Evolutionary conservation across 1,140 invertebrate species (phyloP).

Genomic region (Scylla paramamosain): DNA sequence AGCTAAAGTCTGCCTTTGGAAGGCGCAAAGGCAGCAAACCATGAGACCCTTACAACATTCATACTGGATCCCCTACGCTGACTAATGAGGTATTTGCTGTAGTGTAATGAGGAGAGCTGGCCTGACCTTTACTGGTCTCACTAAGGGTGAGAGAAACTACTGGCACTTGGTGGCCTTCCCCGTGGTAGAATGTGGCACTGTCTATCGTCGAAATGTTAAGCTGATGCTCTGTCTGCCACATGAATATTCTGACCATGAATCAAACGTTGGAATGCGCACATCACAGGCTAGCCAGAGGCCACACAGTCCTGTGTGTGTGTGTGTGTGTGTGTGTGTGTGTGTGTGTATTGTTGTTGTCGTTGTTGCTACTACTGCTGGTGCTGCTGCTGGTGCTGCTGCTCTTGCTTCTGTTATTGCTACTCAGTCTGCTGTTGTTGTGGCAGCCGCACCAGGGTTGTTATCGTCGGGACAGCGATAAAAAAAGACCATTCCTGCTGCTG

Average conservation of each 20-base stretch:
- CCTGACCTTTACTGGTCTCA: not conserved
- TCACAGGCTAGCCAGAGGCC: not conserved
- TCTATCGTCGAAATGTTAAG: slow-evolving; percentile 14
- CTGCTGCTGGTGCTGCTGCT: too few species aligned
- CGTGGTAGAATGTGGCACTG: not conserved
- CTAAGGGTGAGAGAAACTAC: not conserved
- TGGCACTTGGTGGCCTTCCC: not conserved
- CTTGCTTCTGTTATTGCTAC: too few species aligned
- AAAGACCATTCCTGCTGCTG: too few species aligned
- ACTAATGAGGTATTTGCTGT: not conserved
- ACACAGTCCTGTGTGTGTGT: not conserved
- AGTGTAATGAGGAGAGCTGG: not conserved
- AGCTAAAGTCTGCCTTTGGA: not conserved
- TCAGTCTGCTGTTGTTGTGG: too few species aligned
- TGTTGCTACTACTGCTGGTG: too few species aligned
- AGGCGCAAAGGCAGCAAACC: not conserved
- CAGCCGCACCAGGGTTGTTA: too few species aligned
- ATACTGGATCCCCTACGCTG: not conserved
- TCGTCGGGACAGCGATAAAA: too few species aligned
- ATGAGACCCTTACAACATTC: not conserved
- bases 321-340: slow-evolving; percentile 18
- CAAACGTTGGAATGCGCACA: slow-evolving; percentile 19
- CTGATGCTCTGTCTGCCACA: slow-evolving; percentile 10
- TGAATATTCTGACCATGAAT: slow-evolving; percentile 15
- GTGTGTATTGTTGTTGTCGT: not conserved